These are phyloP conservation scores for Pipra filicauda DNA, from an alignment of 2,113 vertebrate species.

Conservation along the genomic window DNA sequence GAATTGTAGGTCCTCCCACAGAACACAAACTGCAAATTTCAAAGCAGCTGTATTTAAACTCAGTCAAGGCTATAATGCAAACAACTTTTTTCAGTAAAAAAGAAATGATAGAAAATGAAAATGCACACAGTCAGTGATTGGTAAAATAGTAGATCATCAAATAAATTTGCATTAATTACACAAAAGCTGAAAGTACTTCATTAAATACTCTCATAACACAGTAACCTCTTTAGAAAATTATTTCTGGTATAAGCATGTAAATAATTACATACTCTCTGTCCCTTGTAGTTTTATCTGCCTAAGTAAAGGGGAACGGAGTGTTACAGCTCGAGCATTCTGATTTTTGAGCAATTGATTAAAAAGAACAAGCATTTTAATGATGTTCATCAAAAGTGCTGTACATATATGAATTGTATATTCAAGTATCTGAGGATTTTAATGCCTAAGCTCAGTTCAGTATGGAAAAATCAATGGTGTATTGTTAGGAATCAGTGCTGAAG, in stretches of 20 bases:
- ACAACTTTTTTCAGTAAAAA: slow-evolving; percentile 29
- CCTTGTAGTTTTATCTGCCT: slow-evolving; percentile 33
- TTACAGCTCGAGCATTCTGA: slow-evolving; percentile 23
- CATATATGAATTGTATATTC: slow-evolving; percentile 21
- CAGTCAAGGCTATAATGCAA: not conserved
- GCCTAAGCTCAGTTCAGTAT: not conserved
- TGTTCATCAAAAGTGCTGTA: slow-evolving; percentile 31
- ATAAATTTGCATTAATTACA: slow-evolving; percentile 60
- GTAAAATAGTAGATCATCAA: slow-evolving; percentile 59
- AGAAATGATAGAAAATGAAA: slow-evolving; percentile 18
- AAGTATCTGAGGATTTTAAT: slow-evolving; percentile 4
- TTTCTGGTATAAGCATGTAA: slow-evolving; percentile 54
- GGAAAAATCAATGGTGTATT: slow-evolving; percentile 35
- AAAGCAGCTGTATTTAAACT: slow-evolving; percentile 55
- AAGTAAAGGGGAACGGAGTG: not conserved
- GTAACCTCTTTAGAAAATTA: slow-evolving; percentile 53
- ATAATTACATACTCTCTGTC: slow-evolving; percentile 52
- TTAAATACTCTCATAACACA: slow-evolving; percentile 46
- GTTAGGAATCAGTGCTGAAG: slow-evolving; percentile 6
- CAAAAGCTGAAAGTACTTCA: slow-evolving; percentile 58
- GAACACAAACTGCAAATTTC: slow-evolving; percentile 25
- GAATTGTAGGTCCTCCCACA: not conserved
- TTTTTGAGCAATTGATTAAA: slow-evolving; percentile 44
- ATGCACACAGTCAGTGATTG: slow-evolving; percentile 16
- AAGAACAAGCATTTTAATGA: slow-evolving; percentile 55